Percentiles rank a stretch among this genome's conserved stretches.
phyloP scores from a whole-genome alignment of 2,797 vertebrate species.

The Phalloptychus januarius region DNA sequence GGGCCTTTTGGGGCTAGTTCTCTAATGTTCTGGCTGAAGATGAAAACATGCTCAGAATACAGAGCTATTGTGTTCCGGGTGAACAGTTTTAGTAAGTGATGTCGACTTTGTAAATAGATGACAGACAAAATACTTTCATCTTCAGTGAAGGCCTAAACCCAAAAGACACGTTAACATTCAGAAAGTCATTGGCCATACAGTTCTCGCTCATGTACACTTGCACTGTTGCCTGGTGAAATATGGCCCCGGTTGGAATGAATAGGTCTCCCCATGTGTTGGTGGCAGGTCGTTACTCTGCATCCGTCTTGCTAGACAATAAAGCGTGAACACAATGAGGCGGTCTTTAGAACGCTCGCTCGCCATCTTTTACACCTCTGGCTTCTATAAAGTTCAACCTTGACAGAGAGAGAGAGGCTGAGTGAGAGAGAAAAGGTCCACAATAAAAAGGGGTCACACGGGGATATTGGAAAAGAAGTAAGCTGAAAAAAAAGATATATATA shows the following conservation, averaged over 20 bases:
- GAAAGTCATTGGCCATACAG: conserved; percentile 36
- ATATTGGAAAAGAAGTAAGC: conserved; percentile 26
- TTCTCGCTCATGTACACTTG: conserved; percentile 29
- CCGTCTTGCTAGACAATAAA: conserved; percentile 78
- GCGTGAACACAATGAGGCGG: conserved; percentile 73
- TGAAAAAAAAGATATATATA: conserved; percentile 53
- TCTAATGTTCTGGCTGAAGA: conserved; percentile 28
- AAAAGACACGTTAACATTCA: conserved; percentile 38
- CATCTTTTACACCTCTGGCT: conserved; percentile 71
- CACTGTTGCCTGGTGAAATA: conserved; percentile 67
- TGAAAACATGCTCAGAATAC: conserved; percentile 49
- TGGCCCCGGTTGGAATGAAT: conserved; percentile 72
- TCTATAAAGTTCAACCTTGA: conserved; percentile 85
- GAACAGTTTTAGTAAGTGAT: conserved; percentile 16
- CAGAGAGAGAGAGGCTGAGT: conserved; percentile 46
- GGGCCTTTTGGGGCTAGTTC: conserved; percentile 31
- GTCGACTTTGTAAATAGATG: conserved; percentile 28
- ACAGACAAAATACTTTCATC: conserved; percentile 24
- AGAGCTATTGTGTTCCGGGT: conserved; percentile 10
- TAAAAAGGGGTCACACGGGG: conserved; percentile 24
- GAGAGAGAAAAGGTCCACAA: conserved; percentile 21
- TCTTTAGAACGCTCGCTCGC: conserved; percentile 73
- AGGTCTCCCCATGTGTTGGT: conserved; percentile 59
- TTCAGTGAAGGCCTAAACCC: conserved; percentile 21
- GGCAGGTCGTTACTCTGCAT: conserved; percentile 80